Conservation (phyloP, 2,888 invertebrate species). For the Amiota minor region DNA sequence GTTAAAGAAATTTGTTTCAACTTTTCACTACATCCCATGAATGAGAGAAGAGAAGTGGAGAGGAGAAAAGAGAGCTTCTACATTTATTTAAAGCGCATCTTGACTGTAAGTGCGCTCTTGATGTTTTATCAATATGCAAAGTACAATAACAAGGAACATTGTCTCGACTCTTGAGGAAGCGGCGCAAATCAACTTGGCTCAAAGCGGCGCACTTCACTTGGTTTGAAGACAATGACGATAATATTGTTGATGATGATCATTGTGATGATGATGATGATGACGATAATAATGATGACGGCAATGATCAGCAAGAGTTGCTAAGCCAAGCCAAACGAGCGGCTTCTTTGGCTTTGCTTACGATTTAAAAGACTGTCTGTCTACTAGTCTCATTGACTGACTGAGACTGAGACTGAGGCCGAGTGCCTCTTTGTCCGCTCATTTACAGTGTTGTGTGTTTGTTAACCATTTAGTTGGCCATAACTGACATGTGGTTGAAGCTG, state of each 20-base stretch:
- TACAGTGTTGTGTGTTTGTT: conserved; percentile 14
- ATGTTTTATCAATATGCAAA: neutral
- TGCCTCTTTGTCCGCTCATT: neutral
- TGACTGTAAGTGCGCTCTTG: too few species aligned
- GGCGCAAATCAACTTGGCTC: conserved; percentile 10
- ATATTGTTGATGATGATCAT: neutral
- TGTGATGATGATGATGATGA: neutral
- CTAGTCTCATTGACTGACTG: neutral
- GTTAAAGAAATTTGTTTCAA: conserved; percentile 26
- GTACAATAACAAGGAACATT: neutral
- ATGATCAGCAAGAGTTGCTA: neutral
- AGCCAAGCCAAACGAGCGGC: conserved; percentile 15
- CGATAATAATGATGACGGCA: neutral
- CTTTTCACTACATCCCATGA: neutral
- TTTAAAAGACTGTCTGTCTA: neutral
- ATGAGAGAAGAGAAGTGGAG: neutral
- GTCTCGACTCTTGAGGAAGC: neutral
- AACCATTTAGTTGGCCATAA: conserved; percentile 26
- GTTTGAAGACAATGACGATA: neutral
- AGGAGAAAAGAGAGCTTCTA: neutral
- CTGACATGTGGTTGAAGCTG: conserved; percentile 13
- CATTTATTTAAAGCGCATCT: too few species aligned
- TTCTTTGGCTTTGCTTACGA: conserved; percentile 11
- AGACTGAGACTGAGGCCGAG: neutral
- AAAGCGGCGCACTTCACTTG: conserved; percentile 18